Conservation (phyloP, 2,888 invertebrate species). For the Brachyptera risi region DNA sequence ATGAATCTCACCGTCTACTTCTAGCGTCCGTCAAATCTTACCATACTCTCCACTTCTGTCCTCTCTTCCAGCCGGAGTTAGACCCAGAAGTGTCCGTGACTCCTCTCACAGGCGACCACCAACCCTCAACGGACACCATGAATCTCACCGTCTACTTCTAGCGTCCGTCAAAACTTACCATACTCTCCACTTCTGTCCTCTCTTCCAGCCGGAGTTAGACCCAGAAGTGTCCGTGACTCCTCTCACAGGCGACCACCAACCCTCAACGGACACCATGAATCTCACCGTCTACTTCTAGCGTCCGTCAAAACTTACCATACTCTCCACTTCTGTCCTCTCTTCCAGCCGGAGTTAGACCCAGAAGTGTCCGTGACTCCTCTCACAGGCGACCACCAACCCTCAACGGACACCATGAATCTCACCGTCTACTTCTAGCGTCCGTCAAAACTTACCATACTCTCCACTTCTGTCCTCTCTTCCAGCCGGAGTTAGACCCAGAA, state of each 20-base stretch:
- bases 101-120: constrained; percentile 39
- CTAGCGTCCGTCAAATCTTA: too few relatives aligned
- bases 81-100: constrained; percentile 46
- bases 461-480: too few relatives aligned
- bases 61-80: constrained; percentile 41
- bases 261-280: constrained; percentile 54
- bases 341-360: constrained; percentile 43
- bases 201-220: constrained; percentile 42
- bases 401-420: constrained; percentile 58
- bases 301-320: too few relatives aligned
- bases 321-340: too few relatives aligned
- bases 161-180: too few relatives aligned
- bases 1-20: constrained; percentile 70
- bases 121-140: constrained; percentile 50
- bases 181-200: too few relatives aligned
- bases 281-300: constrained; percentile 72
- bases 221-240: constrained; percentile 46
- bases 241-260: constrained; percentile 36
- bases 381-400: constrained; percentile 34
- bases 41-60: too few relatives aligned
- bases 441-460: too few relatives aligned
- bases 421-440: constrained; percentile 74
- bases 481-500: constrained; percentile 45
- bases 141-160: constrained; percentile 71
- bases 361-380: constrained; percentile 46